phyloP scores from a whole-genome alignment of 2,797 vertebrate species.

The Enteromius radiatus region DNA sequence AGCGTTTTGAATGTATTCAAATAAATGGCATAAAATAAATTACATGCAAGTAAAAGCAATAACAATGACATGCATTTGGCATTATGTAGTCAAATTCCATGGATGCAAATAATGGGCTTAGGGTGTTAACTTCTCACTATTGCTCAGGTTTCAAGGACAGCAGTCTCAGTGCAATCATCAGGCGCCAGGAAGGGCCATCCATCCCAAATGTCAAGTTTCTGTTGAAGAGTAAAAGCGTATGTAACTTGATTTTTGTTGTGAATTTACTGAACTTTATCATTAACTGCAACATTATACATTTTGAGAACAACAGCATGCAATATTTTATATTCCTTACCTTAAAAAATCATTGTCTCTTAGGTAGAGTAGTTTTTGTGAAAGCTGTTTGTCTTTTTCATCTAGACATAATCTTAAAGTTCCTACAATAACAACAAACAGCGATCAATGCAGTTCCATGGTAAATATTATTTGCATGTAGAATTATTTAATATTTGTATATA shows the following conservation, averaged over 20 bases:
- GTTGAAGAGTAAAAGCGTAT: slow-evolving; percentile 16
- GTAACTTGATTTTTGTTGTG: not conserved
- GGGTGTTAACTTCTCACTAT: slow-evolving; percentile 77
- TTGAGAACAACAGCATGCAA: not conserved
- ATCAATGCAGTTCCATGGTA: not conserved
- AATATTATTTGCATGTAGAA: not conserved
- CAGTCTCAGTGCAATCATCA: slow-evolving; percentile 85
- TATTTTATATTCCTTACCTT: slow-evolving; percentile 74
- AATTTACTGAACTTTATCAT: not conserved
- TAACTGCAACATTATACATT: not conserved
- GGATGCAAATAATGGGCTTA: not conserved
- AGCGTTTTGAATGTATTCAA: slow-evolving; percentile 14
- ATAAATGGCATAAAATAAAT: not conserved
- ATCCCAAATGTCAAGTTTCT: slow-evolving; percentile 89
- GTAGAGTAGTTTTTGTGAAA: slow-evolving; percentile 85
- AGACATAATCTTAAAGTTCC: slow-evolving; percentile 76
- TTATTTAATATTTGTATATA: not conserved
- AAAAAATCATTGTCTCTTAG: slow-evolving; percentile 82
- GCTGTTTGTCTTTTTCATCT: slow-evolving; percentile 78
- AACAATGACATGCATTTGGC: not conserved
- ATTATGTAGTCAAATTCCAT: not conserved
- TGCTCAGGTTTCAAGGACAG: slow-evolving; percentile 80
- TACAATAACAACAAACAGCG: slow-evolving; percentile 60
- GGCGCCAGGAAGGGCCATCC: slow-evolving; percentile 91
- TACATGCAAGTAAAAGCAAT: not conserved